Evolutionary conservation across 35 echinoderm and acorn worm genomes (phyloP).

Genomic region (Chiridota heheva): DNA sequence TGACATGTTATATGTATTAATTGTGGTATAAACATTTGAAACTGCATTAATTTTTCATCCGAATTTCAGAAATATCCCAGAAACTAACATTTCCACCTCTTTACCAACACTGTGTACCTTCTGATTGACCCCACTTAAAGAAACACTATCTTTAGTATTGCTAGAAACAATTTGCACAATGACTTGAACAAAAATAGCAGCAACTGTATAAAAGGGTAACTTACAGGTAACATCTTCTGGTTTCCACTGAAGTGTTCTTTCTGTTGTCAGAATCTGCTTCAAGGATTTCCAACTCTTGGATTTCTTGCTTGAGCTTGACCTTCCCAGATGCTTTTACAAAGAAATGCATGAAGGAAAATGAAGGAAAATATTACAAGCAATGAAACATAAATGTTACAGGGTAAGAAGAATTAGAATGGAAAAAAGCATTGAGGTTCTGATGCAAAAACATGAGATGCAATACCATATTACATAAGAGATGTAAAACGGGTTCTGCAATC

Average conservation of each 20-base stretch:
- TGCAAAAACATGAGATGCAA: background rate
- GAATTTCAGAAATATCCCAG: too few species aligned
- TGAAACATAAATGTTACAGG: background rate
- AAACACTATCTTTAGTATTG: too few species aligned
- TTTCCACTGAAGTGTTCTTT: slow-evolving; percentile 63
- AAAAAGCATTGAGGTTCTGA: background rate
- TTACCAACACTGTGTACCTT: too few species aligned
- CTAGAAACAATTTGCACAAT: too few species aligned
- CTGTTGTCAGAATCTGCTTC: slow-evolving; percentile 89
- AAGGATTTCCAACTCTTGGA: slow-evolving; percentile 83
- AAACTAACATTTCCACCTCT: too few species aligned
- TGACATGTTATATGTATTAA: too few species aligned
- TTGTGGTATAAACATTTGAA: too few species aligned
- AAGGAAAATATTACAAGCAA: background rate
- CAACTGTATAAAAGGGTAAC: slow-evolving; percentile 14
- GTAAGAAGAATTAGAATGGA: background rate
- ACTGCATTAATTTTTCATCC: too few species aligned
- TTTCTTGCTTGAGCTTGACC: slow-evolving; percentile 50
- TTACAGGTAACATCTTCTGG: slow-evolving; percentile 85
- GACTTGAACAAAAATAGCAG: too few species aligned
- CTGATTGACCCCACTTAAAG: too few species aligned
- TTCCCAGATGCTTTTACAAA: slow-evolving; percentile 57
- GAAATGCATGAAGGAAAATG: background rate
- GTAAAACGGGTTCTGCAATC: too few species aligned
- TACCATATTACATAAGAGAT: background rate